Conservation (phyloP, 1,140 invertebrate species). For the Hyphantria cunea region DNA sequence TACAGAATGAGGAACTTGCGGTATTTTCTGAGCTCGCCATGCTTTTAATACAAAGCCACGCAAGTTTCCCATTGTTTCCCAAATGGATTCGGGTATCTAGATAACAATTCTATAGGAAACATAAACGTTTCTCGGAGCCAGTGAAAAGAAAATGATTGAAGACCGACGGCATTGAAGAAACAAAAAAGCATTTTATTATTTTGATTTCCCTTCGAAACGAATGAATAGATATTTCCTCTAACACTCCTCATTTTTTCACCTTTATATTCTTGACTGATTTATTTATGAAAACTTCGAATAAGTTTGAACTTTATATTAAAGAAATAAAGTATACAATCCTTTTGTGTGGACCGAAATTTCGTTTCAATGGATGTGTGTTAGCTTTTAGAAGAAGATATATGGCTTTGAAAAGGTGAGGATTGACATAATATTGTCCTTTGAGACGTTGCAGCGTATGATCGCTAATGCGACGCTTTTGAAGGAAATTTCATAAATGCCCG, state of each 20-base stretch:
- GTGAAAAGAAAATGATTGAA: constrained; percentile 9
- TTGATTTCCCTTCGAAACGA: constrained; percentile 35
- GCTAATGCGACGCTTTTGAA: constrained; percentile 38
- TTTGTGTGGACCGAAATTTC: constrained; percentile 37
- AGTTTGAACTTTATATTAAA: constrained; percentile 26
- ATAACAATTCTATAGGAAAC: not conserved
- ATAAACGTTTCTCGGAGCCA: not conserved
- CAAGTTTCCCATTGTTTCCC: no score
- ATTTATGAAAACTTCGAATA: constrained; percentile 8
- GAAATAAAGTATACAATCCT: constrained; percentile 12
- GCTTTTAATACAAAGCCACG: no score
- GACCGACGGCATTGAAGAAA: constrained; percentile 16
- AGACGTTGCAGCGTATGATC: constrained; percentile 30
- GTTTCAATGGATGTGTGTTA: constrained; percentile 46
- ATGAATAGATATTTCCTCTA: constrained; percentile 36
- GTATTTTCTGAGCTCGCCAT: no score
- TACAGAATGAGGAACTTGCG: no score
- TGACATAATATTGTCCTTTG: constrained; percentile 61
- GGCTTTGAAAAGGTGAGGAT: constrained; percentile 52
- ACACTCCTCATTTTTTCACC: constrained; percentile 40
- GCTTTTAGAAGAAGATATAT: constrained; percentile 49
- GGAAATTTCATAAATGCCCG: constrained; percentile 20
- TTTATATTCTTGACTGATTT: constrained; percentile 29
- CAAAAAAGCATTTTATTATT: constrained; percentile 35
- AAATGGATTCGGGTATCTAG: not conserved